Evolutionary conservation across 2,888 invertebrate genomes (phyloP).

Genomic region (Chironomus riparius): DNA sequence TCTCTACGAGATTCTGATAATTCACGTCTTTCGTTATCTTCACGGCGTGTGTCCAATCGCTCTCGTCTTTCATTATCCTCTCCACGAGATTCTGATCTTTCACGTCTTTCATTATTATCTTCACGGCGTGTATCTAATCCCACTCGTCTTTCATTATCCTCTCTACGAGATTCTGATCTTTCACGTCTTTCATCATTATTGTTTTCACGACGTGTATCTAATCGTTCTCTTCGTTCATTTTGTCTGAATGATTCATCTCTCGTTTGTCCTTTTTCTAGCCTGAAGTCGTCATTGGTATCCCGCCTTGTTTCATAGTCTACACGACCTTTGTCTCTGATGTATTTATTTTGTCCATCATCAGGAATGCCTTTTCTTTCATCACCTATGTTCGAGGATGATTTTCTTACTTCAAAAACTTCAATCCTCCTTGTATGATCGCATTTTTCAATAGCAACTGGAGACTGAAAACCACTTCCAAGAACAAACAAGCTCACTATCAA

Average conservation of each 20-base stretch:
- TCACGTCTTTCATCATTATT: background rate
- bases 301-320: background rate
- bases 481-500: background rate
- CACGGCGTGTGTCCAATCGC: no score
- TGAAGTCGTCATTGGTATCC: background rate
- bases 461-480: background rate
- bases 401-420: background rate
- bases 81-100: background rate
- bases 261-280: background rate
- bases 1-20: background rate
- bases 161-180: background rate
- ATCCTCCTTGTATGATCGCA: no score
- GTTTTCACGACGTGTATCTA: background rate
- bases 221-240: background rate
- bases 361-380: background rate
- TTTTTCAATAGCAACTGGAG: background rate
- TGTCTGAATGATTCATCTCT: background rate
- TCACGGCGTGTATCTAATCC: background rate
- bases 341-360: conserved; percentile 14
- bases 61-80: background rate
- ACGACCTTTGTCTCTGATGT: conserved; percentile 14
- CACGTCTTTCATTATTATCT: background rate
- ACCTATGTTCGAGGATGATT: background rate
- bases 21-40: no score
- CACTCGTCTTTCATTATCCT: background rate